Percentiles rank a stretch among this genome's conserved stretches.
Evolutionary conservation across 2,797 vertebrate species (phyloP).

Genomic region (Centroberyx gerrardi): DNA sequence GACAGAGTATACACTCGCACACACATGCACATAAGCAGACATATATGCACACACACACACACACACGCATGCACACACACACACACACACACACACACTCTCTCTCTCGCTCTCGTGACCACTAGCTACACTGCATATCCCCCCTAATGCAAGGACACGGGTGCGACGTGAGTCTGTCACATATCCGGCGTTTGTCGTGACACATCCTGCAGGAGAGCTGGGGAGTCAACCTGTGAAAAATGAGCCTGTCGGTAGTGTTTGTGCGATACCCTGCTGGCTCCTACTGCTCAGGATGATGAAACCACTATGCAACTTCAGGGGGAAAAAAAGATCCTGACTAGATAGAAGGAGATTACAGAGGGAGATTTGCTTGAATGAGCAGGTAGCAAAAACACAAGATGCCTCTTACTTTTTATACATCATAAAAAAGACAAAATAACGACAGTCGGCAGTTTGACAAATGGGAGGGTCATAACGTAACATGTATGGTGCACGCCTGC

Average conservation of each 20-base stretch:
- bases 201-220: slow-evolving; percentile 80
- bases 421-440: slow-evolving; percentile 71
- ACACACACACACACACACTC: slow-evolving; percentile 16
- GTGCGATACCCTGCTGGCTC: slow-evolving; percentile 80
- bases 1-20: slow-evolving; percentile 28
- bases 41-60: slow-evolving; percentile 19
- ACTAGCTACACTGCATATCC: slow-evolving; percentile 63
- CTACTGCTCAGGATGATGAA: slow-evolving; percentile 85
- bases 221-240: slow-evolving; percentile 84
- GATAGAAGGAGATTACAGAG: slow-evolving; percentile 75
- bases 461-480: slow-evolving; percentile 73
- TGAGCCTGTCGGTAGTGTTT: slow-evolving; percentile 84
- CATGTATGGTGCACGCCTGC: slow-evolving; percentile 70
- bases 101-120: slow-evolving; percentile 33
- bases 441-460: slow-evolving; percentile 80
- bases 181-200: slow-evolving; percentile 75
- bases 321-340: slow-evolving; percentile 64
- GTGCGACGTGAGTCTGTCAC: slow-evolving; percentile 78
- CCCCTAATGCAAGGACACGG: slow-evolving; percentile 81
- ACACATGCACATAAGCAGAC: slow-evolving; percentile 1
- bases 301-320: slow-evolving; percentile 82
- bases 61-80: slow-evolving; percentile 32
- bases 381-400: slow-evolving; percentile 73
- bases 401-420: slow-evolving; percentile 69
- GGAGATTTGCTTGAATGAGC: slow-evolving; percentile 75